Evolutionary conservation across 2,797 vertebrate species (phyloP), one percentile per base, ranked within the genome.

Genomic region (Pelochelys cantorii): DNA sequence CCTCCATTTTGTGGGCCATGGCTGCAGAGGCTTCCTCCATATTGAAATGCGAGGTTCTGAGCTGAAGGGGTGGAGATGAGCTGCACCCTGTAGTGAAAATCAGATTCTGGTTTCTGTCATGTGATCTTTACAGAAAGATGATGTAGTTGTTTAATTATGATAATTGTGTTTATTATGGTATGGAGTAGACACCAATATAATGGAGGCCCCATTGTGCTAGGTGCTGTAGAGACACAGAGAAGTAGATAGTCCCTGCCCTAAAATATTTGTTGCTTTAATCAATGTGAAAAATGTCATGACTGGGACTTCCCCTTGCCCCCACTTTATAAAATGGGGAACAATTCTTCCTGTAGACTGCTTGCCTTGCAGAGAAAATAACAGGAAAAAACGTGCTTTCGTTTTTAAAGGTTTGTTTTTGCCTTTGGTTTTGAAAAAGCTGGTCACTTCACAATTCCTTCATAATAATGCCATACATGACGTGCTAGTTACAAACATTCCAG

Each of bases 391-490:
- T 13, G 13, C 42, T 87, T 97, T 54, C 90, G 84, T 87, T 95
- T 79, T 95, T 88, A 94, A 93, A 96, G 84, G 74, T 95, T 89
- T 90, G 88, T 91, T 95, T 91, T 68, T 91, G 78, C 85, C 93
- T 95, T 90, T 81, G 0, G 0, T 91, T 97, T 95, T 82, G 84
- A 95, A 93, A 95, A 42, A 80, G 42, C 68, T 82, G 91, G 94
- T 95, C 87, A 80, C 93, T 96, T 97, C 95, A 96, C 93, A 97
- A 95, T 88, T 60, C 78, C 14, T 29, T 52, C 60, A 71, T 83
- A 93, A 84, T 93, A 91, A 87, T 91, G 59, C 91, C 88, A 71
- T 42, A 89, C 85, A 29, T 88, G 87, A 90, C 94, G 88, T 96
- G 87, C 88, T 92, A 10, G 0, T 92, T 95, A 91, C n/a, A 85